Evolutionary conservation across 2,797 vertebrate species (phyloP), one percentile per base, ranked within the genome.

Genomic region (Xenops minutus): DNA sequence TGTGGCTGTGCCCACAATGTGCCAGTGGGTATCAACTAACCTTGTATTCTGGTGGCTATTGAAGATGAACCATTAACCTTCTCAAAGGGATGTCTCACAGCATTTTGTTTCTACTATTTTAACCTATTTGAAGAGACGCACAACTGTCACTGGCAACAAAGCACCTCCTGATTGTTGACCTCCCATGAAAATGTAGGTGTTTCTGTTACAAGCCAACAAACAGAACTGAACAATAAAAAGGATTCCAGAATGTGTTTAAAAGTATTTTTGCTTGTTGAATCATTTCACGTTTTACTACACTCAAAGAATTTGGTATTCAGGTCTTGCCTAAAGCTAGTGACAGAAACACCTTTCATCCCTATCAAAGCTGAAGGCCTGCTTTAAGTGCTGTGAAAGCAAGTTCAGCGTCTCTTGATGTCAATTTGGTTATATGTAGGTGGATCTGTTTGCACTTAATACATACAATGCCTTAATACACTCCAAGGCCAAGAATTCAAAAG

Each of bases 301-400:
- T 95, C 73, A 88, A 78, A 83, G 71, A 63, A 37, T 76, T 93
- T 92, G 54, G 21, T 44, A 75, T 92, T 89, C 41, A 72, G 48
- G 39, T 89, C 77, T 92, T 90, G 66, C 46, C 90, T 89, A 78
- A 84, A 95, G 93, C 54, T 82, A 91, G 74, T 93, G 85, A 87
- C 85, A 89, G 85, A 90, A 79, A 41, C 41, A 75, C 36, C 75
- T 95, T 97, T 90, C 82, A 95, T 74, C 58, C 37, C 11, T 80
- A 7, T 63, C 56, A 81, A 92, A 85, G 61, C 46, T 69, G 44
- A 74, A 83, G 43, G 41, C 21, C 15, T 91, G 46, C 36, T 84
- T 88, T 93, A 93, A 97, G 63, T 77, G 56, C n/a, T 56, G 22
- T 79, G 59, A 64, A 69, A 74, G 61, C 36, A 86, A 93, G 52